A percentile compares a stretch with the other conserved stretches of the same genome.
Evolutionary conservation across 2,888 invertebrate species (phyloP).

Genomic region (Hymenopus coronatus): DNA sequence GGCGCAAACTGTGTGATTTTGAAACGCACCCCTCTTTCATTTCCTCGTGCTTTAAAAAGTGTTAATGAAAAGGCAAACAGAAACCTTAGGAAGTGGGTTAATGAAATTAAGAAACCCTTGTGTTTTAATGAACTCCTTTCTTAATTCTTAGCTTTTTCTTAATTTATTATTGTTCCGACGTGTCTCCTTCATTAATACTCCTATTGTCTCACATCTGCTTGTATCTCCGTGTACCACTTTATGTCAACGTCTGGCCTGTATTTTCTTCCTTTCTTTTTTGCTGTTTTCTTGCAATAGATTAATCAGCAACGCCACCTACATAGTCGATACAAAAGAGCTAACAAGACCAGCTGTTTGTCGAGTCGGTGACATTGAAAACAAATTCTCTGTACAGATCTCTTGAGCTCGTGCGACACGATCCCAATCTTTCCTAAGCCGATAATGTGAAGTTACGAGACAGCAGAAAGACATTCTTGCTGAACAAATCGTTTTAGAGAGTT

Average conservation of each 20-base stretch:
- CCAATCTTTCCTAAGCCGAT: no score
- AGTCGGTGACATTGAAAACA: no score
- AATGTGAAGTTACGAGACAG: no score
- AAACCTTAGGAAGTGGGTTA: not conserved
- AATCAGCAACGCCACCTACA: not conserved
- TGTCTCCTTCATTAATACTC: not conserved
- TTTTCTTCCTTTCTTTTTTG: not conserved
- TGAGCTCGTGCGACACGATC: no score
- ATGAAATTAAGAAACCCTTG: not conserved
- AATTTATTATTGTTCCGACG: not conserved
- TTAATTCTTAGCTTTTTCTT: not conserved
- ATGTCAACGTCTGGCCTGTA: not conserved
- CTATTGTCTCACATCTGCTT: not conserved
- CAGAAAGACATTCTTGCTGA: no score
- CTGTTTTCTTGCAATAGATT: not conserved
- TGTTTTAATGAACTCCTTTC: not conserved
- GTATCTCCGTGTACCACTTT: not conserved
- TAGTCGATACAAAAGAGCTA: no score
- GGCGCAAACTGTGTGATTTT: not conserved
- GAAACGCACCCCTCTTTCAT: not conserved
- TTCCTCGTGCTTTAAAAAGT: not conserved
- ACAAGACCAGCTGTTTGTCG: no score
- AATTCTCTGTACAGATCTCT: no score
- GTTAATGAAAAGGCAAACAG: not conserved
- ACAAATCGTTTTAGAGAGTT: no score